Percentiles rank a stretch among this genome's conserved stretches.
Conservation (phyloP, 1,140 invertebrate species). For the Bombus affinis region DNA sequence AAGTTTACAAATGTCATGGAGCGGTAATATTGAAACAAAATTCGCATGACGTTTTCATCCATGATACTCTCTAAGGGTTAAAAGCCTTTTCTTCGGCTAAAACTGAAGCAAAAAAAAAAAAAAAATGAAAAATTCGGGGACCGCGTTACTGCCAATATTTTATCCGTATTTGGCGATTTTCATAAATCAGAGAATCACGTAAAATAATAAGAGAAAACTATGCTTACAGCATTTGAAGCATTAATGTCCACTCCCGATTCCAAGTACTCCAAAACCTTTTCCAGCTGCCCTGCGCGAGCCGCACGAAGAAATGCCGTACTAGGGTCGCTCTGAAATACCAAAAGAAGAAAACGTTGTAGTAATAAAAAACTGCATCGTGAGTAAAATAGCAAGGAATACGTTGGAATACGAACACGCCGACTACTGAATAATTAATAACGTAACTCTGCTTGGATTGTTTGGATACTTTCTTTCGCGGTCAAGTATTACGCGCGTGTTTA, state of each 20-base stretch:
- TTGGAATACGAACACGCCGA: background rate
- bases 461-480: conserved; percentile 31
- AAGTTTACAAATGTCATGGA: too few species aligned
- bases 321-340: conserved; percentile 88
- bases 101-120: too few species aligned
- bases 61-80: too few species aligned
- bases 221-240: conserved; percentile 96
- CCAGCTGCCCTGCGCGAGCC: conserved; percentile 97
- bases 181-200: too few species aligned
- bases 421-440: conserved; percentile 31
- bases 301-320: conserved; percentile 95
- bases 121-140: too few species aligned
- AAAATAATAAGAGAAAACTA: too few species aligned
- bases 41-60: too few species aligned
- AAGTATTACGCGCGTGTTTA: conserved; percentile 23
- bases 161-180: background rate
- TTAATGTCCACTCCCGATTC: conserved; percentile 98
- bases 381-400: background rate
- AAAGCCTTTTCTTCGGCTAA: too few species aligned
- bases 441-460: background rate
- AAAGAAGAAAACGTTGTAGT: conserved; percentile 54
- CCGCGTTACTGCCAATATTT: background rate
- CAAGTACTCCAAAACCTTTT: conserved; percentile 97
- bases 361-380: background rate
- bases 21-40: too few species aligned